Evolutionary conservation across 2,797 vertebrate genomes (phyloP), one percentile per base, ranked within the genome.

Genomic region (Tauraco hartlaubi): DNA sequence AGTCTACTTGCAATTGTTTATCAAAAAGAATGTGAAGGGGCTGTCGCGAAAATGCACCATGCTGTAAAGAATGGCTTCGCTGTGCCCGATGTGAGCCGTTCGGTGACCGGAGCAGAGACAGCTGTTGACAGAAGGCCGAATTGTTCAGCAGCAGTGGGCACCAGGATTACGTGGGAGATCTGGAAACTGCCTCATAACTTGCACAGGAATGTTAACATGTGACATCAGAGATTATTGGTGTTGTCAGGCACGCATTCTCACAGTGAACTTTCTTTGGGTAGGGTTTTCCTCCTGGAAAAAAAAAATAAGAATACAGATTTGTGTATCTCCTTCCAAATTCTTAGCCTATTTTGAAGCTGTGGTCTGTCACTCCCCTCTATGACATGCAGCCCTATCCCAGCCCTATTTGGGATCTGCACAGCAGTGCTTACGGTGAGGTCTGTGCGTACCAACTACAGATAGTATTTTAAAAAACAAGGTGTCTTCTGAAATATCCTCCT

Each of bases 111-210:
- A 79, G 67, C 72, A 85, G 49, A 90, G 85, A 31, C 74, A 73
- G 35, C 74, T 82, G n/a, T 68, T 92, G 81, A 79, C 71, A 92
- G 58, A 69, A 89, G 46, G 59, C 87, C 79, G 81, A 74, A n/a
- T 58, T 85, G 91, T 89, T 95, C 75, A 49, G 28, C 51, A 87
- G 8, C 13, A 82, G 49, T 82, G 77, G 88, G 35, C 85, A 71
- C 25, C 2, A 5, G 87, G 37, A 71, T 85, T 74, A 87, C 77
- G 72, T 10, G 58, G 76, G 66, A 85, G 74, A 68, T 90, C 58
- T 92, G 62, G 54, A 90, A 88, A 72, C 61, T 17, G 66, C 69
- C 69, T 85, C 56, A 20, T 83, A 90, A 80, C 68, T 85, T 68
- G 56, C 49, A 54, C 19, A 46, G 64, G 23, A 69, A 20, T 0